phyloP scores from a whole-genome alignment of 1,140 invertebrate genomes.

The Asobara japonica region DNA sequence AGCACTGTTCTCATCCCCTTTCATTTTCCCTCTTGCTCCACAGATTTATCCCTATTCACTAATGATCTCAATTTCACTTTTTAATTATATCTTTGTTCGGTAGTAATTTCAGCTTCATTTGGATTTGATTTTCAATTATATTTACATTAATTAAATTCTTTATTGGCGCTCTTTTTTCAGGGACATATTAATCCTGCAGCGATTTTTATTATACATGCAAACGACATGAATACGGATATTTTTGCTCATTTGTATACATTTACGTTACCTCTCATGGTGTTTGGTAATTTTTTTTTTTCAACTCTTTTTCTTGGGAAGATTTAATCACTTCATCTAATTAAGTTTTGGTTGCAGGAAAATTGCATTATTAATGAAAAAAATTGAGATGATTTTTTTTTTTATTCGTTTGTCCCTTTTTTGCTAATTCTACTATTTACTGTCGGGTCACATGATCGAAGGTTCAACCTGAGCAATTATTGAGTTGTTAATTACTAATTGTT shows the following conservation, averaged over 20 bases:
- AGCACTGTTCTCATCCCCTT: conserved; percentile 21
- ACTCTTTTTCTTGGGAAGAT: not conserved
- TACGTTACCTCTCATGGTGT: conserved; percentile 4
- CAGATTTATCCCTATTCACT: conserved; percentile 21
- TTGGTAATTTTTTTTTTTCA: conserved; percentile 19
- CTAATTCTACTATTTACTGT: too few relatives aligned
- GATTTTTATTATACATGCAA: conserved; percentile 24
- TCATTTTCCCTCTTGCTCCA: conserved; percentile 13
- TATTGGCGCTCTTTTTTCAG: not conserved
- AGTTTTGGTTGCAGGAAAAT: conserved; percentile 25
- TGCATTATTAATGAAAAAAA: conserved; percentile 24
- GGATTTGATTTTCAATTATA: conserved; percentile 6
- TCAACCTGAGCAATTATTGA: too few relatives aligned
- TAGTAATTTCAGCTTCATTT: not conserved
- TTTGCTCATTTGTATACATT: conserved; percentile 17
- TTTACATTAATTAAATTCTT: conserved; percentile 15
- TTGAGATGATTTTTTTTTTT: conserved; percentile 1
- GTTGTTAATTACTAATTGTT: too few relatives aligned
- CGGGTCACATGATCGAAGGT: too few relatives aligned
- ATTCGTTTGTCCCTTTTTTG: not conserved
- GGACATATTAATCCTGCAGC: not conserved
- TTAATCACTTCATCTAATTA: conserved; percentile 12
- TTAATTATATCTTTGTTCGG: conserved; percentile 3
- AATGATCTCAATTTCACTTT: not conserved
- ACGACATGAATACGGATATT: conserved; percentile 21